Evolutionary conservation across 2,888 invertebrate species (phyloP).

Genomic region (Phorcus lineatus): DNA sequence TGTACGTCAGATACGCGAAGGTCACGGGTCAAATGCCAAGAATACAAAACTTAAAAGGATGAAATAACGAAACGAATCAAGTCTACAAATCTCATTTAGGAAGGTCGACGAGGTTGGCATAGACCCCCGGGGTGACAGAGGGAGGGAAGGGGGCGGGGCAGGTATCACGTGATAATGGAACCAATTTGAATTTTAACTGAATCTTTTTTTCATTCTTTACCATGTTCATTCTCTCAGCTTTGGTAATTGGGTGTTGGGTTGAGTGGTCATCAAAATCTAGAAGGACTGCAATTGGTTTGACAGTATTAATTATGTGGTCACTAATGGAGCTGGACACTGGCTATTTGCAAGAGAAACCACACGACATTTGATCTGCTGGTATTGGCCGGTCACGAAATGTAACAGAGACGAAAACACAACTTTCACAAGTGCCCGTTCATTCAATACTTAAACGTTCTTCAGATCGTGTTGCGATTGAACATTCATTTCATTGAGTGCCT

Average conservation of each 20-base stretch:
- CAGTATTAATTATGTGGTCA: conserved; percentile 3
- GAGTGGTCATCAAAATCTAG: not conserved
- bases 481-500: no score
- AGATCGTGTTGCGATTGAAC: no score
- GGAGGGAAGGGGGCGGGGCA: not conserved
- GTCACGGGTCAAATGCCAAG: conserved; percentile 6
- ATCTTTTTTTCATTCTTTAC: not conserved
- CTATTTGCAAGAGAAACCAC: no score
- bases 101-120: not conserved
- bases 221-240: not conserved
- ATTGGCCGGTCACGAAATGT: no score
- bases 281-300: not conserved
- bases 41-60: not conserved
- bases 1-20: not conserved
- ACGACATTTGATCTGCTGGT: no score
- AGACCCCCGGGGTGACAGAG: not conserved
- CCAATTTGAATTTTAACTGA: conserved; percentile 11
- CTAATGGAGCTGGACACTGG: no score
- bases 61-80: conserved; percentile 8
- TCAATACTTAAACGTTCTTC: no score
- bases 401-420: no score
- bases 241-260: not conserved
- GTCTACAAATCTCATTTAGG: conserved; percentile 7
- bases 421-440: no score
- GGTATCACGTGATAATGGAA: conserved; percentile 9